These are phyloP conservation scores for Siderastrea radians DNA, from an alignment of 92 coral and sea anemone genomes.

Conservation along the genomic window DNA sequence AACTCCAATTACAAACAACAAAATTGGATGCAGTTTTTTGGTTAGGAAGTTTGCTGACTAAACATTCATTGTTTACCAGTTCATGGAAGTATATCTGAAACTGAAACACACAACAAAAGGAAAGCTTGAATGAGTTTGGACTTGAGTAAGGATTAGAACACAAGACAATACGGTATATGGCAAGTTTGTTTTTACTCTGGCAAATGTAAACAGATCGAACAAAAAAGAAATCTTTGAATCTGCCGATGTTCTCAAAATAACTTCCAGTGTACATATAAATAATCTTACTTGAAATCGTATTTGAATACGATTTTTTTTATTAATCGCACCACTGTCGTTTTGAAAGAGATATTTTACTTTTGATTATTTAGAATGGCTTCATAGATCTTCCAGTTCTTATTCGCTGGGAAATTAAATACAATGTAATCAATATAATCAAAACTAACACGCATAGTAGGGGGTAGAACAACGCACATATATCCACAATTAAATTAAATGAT, in stretches of 20 bases:
- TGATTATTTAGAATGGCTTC: background rate
- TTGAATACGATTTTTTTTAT: background rate
- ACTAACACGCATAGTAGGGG: background rate
- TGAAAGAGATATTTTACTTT: background rate
- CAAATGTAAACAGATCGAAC: background rate
- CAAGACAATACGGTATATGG: background rate
- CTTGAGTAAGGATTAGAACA: background rate
- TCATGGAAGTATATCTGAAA: background rate
- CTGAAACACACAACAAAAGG: background rate
- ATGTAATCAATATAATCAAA: background rate
- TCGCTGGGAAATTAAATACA: background rate
- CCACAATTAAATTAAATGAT: background rate
- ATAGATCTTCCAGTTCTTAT: background rate
- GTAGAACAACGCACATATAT: background rate
- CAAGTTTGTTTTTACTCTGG: background rate
- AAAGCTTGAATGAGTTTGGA: background rate
- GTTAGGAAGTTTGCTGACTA: background rate
- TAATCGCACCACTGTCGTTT: background rate
- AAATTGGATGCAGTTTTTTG: constrained; percentile 56
- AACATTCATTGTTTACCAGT: background rate
- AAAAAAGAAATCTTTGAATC: constrained; percentile 8
- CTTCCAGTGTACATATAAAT: background rate
- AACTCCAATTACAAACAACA: constrained; percentile 20
- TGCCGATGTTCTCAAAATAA: background rate
- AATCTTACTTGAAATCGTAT: background rate